Base-by-base conservation (phyloP, 2,888 invertebrate genomes). In the Lasioglossum figueresi region DNA sequence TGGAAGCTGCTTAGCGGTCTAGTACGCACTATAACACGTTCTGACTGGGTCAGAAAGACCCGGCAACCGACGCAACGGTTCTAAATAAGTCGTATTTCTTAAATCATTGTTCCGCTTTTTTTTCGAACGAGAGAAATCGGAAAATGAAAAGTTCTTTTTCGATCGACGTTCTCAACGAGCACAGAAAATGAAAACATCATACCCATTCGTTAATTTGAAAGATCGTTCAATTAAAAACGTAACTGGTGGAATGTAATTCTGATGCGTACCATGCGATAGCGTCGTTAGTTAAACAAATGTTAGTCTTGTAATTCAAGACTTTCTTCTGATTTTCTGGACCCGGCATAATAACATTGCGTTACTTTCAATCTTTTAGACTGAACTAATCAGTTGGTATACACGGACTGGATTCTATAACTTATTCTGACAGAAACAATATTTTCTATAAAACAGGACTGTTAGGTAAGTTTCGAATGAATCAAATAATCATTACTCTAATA, bases 351-450 rank as follows among this genome's bases (percentile, higher is more conserved):
- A 85, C 14, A 27, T 70, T 27, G 19, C 1, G 27, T 63, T 74
- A 14, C 45, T 52, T 66, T 82, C 5, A 37, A 83, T 76, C 43
- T 87, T 87, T 79, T 82, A 87, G 87, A 85, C 76, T 79, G 72
- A 76, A 72, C 37, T 48, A 70, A 75, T 82, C 63, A 27, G 70
- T 77, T 77, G 56, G 34, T 73, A 78, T 76, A 81, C 16, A 73
- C 68, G 77, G 77, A 78, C 31, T 74, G 70, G 52, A 78, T 82
- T 78, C 75, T 78, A 68, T 48, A 52, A 19, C 27, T 59, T 70
- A 82, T 71, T 83, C 40, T 31, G 40, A 45, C n/a, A 80, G 59
- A 75, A 78, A 75, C n/a, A 12, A 43, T 56, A 72, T 80, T 76
- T 27, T 76, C 37, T 48, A 63, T 80, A 72, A 80, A 76, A 27